Base-by-base conservation (phyloP, 1,140 invertebrate genomes). In the Pectinophora gossypiella region DNA sequence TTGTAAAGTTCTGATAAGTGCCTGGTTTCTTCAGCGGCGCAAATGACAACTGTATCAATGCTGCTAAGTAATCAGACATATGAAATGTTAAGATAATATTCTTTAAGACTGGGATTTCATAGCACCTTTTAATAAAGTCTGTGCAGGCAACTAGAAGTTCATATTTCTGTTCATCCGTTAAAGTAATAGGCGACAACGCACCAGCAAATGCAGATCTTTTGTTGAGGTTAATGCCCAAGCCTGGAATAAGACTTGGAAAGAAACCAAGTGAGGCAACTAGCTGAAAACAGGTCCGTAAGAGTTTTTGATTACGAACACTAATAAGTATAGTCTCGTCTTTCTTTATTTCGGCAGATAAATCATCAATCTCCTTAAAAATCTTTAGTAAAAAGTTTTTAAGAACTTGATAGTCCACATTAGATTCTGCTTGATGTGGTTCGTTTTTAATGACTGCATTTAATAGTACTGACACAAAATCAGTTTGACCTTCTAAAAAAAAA, bases 21-120 rank as follows among this genome's bases (percentile, higher is more conserved):
- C 72, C 70, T 43, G 92, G 92, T 78, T 91, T 92, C 46, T 86
- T 90, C 19, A 93, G 64, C 49, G 92, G 91, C 18, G 90, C 92
- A 87, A 91, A 90, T 19, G 90, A 88, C 48, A 95, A 78, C 79
- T 95, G 94, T 61, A 94, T 90, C n/a, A 95, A 72, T 6, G 90
- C 89, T 58, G 90, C 90, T 38, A 96, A 75, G 54, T 94, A 88
- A 50, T 83, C 83, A 58, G 79, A 81, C 12, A 90, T 69, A 68
- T 81, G 84, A 43, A 88, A 72, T 16, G 86, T 80, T 38, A 89
- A 58, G 6, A 90, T 81, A 13, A 89, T 81, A 53, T 68, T 81
- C 61, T 86, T 89, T 5, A 88, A 57, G 19, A 85, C 68, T 20
- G 75, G 72, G n/a, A 78, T 54, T 10, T 61, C 42, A 52, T 77